phyloP scores from a whole-genome alignment of 2,888 invertebrate genomes.

The Zygaena filipendulae region DNA sequence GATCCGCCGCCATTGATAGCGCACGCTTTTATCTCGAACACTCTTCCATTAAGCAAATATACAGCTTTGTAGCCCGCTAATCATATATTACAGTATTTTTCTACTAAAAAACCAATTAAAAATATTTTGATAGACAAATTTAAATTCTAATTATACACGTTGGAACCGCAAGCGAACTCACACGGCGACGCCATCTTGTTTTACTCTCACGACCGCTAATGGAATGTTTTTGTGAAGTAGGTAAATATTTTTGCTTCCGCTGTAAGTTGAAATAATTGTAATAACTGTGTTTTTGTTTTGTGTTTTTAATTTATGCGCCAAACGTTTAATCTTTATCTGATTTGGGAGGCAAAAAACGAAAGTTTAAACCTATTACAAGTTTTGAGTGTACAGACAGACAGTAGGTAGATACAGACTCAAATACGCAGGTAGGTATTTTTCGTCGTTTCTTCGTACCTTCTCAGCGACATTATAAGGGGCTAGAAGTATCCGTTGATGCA shows the following conservation, averaged over 20 bases:
- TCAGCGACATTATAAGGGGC: no score
- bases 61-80: conserved; percentile 56
- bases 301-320: conserved; percentile 32
- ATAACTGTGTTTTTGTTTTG: conserved; percentile 29
- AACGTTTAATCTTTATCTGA: no score
- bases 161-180: no score
- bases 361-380: no score
- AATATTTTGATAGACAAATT: conserved; percentile 66
- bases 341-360: no score
- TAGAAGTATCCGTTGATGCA: no score
- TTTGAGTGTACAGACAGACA: no score
- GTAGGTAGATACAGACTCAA: no score
- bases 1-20: conserved; percentile 57
- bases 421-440: no score
- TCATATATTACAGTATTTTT: conserved; percentile 57
- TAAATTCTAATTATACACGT: conserved; percentile 45
- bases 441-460: no score
- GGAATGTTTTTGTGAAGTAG: conserved; percentile 33
- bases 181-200: conserved; percentile 36
- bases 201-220: conserved; percentile 34
- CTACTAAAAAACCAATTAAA: conserved; percentile 59
- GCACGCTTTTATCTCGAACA: conserved; percentile 60
- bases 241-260: conserved; percentile 47
- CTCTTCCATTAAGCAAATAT: conserved; percentile 67
- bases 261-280: conserved; percentile 27